Evolutionary conservation across 2,797 vertebrate species (phyloP).

Genomic region (Menidia menidia): DNA sequence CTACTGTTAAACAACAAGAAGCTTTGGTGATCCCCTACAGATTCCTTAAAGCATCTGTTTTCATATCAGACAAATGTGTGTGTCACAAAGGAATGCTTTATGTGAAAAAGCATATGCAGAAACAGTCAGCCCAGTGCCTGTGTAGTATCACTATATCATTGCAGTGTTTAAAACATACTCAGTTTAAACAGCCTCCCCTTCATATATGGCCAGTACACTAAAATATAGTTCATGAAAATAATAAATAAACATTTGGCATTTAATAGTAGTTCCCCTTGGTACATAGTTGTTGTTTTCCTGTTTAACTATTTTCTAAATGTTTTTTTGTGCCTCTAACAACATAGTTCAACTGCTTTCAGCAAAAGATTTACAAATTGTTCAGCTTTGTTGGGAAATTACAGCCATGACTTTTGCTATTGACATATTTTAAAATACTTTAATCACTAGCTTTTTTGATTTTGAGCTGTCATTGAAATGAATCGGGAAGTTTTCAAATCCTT

Average conservation of each 20-base stretch:
- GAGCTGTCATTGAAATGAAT: no score
- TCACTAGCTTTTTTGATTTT: no score
- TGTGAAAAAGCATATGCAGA: constrained; percentile 21
- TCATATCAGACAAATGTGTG: constrained; percentile 44
- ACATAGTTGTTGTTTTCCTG: not conserved
- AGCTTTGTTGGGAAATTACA: no score
- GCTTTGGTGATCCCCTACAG: constrained; percentile 20
- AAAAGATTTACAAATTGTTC: no score
- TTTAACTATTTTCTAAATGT: no score
- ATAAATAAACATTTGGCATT: not conserved
- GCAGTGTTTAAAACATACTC: constrained; percentile 4
- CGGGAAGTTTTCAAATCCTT: no score
- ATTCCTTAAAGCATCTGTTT: constrained; percentile 42
- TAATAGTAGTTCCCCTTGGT: not conserved
- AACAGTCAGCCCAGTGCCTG: constrained; percentile 18
- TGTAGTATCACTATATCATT: constrained; percentile 11
- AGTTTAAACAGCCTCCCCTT: not conserved
- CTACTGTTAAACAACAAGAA: constrained; percentile 10
- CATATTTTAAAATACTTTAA: no score
- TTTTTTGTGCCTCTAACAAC: no score
- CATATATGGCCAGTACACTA: not conserved
- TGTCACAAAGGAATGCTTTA: constrained; percentile 54
- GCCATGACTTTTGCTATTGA: no score
- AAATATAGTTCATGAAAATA: constrained; percentile 10
- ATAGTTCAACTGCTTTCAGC: no score